Evolutionary conservation across 1,140 invertebrate species (phyloP).

Genomic region (Leptinotarsa lineolata): DNA sequence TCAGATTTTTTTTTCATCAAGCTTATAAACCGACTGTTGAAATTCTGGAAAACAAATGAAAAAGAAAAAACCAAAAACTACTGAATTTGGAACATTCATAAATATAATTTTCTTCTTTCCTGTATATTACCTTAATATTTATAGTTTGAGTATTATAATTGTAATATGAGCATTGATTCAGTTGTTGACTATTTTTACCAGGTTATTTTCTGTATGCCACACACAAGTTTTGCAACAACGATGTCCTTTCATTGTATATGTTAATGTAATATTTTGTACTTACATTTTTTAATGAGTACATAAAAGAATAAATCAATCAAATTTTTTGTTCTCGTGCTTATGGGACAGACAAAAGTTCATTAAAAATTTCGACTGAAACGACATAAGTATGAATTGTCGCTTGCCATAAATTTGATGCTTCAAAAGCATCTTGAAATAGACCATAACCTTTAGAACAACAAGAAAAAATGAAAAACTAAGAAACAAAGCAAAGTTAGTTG

Average conservation of each 20-base stretch:
- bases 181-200: not conserved
- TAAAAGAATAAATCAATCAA: too few species aligned
- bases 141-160: not conserved
- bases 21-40: conserved; percentile 11
- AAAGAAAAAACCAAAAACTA: too few species aligned
- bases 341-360: too few species aligned
- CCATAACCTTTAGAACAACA: too few species aligned
- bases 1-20: conserved; percentile 14
- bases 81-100: conserved; percentile 6
- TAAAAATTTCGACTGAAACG: too few species aligned
- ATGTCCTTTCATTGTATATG: not conserved
- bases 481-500: too few species aligned
- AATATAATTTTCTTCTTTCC: not conserved
- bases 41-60: not conserved
- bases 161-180: not conserved
- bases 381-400: too few species aligned
- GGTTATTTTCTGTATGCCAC: not conserved
- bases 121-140: too few species aligned
- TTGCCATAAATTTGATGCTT: too few species aligned
- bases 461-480: too few species aligned
- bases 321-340: too few species aligned
- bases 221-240: not conserved
- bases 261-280: not conserved
- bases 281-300: not conserved
- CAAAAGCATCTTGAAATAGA: too few species aligned